Evolutionary conservation across 2,797 vertebrate genomes (phyloP).

Genomic region (Aldrovandia affinis): DNA sequence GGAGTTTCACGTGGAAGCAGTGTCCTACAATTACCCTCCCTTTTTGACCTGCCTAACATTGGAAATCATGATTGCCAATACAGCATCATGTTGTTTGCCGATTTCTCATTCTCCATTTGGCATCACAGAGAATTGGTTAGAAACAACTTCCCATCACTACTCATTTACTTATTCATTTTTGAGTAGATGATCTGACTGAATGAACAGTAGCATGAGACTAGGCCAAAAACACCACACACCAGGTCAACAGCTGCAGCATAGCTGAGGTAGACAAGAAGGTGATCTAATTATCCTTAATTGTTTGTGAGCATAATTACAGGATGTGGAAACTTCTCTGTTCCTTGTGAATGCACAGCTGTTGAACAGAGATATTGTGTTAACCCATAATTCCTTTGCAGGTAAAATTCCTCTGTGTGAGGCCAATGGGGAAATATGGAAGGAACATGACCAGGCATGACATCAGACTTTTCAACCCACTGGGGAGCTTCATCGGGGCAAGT

Average conservation of each 20-base stretch:
- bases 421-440: constrained; percentile 51
- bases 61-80: no score
- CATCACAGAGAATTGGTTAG: no score
- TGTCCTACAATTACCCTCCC: no score
- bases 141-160: background rate
- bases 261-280: background rate
- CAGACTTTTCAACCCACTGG: constrained; percentile 50
- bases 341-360: background rate
- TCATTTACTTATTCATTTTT: background rate
- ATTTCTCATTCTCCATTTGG: no score
- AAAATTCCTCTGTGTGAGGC: constrained; percentile 38
- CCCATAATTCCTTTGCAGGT: background rate
- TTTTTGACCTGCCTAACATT: no score
- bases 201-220: no score
- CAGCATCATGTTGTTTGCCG: no score
- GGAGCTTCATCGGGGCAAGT: background rate
- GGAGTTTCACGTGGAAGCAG: background rate
- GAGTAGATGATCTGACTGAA: constrained; percentile 8
- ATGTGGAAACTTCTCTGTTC: background rate
- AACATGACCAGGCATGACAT: constrained; percentile 20
- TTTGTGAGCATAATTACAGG: no score
- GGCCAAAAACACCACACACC: no score
- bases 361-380: background rate
- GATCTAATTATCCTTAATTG: constrained; percentile 29
- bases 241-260: background rate